Evolutionary conservation across 2,113 vertebrate genomes (phyloP), one percentile per base, ranked within the genome.

Genomic region (Ursus arctos): DNA sequence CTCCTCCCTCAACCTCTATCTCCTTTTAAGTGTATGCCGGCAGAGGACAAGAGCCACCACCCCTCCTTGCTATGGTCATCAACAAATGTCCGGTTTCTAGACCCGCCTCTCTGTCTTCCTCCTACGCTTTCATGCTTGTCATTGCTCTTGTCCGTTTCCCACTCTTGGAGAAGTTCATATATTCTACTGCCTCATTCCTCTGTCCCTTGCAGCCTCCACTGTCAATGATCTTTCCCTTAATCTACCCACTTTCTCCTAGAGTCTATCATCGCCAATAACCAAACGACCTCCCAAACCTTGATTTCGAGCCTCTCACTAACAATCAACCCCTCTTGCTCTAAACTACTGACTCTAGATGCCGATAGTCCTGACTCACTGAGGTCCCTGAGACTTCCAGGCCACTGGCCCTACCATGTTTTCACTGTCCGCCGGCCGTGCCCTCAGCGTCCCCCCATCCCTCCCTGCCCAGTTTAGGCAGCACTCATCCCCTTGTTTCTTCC

Each of bases 221-320:
- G 77, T 31, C 57, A 71, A 47, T 76, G 6, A 91, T 81, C n/a
- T 61, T 88, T 49, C 84, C 95, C 9, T 81, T 77, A 59, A 69
- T 80, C 51, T 13, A 40, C 26, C 53, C 31, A 61, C 16, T 67
- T 76, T 76, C 63, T 76, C 43, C 26, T 57, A 91, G 61, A 76
- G 21, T n/a, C 84, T 87, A 12, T 65, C 92, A 84, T 43, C 59
- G 82, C 59, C 19, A 63, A n/a, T 72, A 69, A 91, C 59, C 21
- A 85, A 94, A 86, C 43, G 72, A 67, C 16, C 12, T 74, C 59
- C 72, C 85, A 92, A 97, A 80, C 80, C 55, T 83, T 92, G n/a
- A 74, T 61, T 80, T 79, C 0, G 0, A 67, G 53, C n/a, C 71
- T 92, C 24, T 96, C 33, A 87, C 19, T 87, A 88, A 82, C 21